Conservation (phyloP, 2,888 invertebrate species). For the Sarcophaga carnaria region DNA sequence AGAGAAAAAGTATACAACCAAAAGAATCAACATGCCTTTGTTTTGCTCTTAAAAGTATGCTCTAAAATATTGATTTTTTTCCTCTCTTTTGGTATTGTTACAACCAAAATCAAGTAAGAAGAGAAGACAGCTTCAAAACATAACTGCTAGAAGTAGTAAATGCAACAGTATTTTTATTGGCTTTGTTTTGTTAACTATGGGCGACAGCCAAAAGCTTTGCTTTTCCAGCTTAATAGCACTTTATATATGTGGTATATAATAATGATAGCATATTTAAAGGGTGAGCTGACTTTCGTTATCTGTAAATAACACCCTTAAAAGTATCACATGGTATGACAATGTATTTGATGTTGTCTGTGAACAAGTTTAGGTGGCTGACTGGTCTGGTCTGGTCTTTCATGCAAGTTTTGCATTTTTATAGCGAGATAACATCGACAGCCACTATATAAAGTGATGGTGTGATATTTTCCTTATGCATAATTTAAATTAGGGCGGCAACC, state of each 20-base stretch:
- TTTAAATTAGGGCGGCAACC: conserved; percentile 67
- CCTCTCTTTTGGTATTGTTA: not conserved
- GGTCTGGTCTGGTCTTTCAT: not conserved
- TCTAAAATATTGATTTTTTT: conserved; percentile 66
- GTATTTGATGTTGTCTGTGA: conserved; percentile 69
- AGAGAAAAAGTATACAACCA: conserved; percentile 3
- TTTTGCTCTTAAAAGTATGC: conserved; percentile 42
- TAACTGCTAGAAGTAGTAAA: conserved; percentile 5
- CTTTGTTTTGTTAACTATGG: not conserved
- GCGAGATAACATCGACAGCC: not conserved
- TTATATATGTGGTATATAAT: not conserved
- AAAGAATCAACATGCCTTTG: not conserved
- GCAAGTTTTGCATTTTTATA: not conserved
- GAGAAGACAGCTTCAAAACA: not conserved
- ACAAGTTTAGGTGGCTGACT: conserved; percentile 30
- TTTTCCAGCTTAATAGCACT: not conserved
- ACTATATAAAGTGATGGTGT: not conserved
- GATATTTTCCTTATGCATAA: conserved; percentile 42
- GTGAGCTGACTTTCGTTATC: not conserved
- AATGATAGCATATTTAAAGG: conserved; percentile 1
- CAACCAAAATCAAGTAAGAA: conserved; percentile 16
- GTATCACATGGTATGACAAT: conserved; percentile 55
- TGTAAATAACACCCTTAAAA: conserved; percentile 22
- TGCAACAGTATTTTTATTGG: conserved; percentile 28
- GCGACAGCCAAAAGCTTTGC: not conserved